Evolutionary conservation across 2,113 vertebrate species (phyloP), one percentile per base, ranked within the genome.

Genomic region (Pycnonotus jocosus): DNA sequence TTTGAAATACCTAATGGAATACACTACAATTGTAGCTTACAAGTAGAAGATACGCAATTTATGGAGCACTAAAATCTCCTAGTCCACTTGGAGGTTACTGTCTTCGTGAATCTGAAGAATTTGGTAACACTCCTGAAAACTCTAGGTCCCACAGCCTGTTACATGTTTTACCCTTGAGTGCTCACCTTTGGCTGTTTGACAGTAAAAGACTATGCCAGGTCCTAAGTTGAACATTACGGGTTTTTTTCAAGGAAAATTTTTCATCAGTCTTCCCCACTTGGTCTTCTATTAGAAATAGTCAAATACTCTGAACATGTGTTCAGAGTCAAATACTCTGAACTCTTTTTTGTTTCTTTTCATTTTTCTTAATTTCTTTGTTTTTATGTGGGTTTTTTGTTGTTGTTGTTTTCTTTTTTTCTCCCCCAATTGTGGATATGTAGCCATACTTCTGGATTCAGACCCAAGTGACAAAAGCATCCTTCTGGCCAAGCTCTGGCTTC

Each of bases 361-460:
- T 10, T 25, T 61, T 12, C 5, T 54, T 76, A 21, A 8, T 74
- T 44, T 37, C 1, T 58, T 65, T 45, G 1, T 22, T n/a, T n/a
- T 56, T 50, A 13, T 30, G 2, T n/a, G n/a, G n/a, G n/a, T 45
- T 56, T 37, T 35, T 7, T 54, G 11, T 50, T 56, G 8, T 62
- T 45, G 3, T 35, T 51, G 4, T 33, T 47, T 37, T 25, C 2
- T 13, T 22, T 9, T 38, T 35, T 23, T 20, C 37, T 15, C 3
- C 3, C 15, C 6, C 2, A 51, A 0, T 33, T 69, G 16, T 56
- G 54, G 14, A 18, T 88, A 10, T 1, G 9, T 85, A 60, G 44
- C 81, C 54, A 33, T 60, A 50, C 62, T 90, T 81, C 76, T 92
- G 64, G 68, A 88, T 90, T 70, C 60, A 82, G 82, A 93, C 60